phyloP scores from a whole-genome alignment of 2,113 vertebrate genomes.

The Periophthalmus modestus region DNA sequence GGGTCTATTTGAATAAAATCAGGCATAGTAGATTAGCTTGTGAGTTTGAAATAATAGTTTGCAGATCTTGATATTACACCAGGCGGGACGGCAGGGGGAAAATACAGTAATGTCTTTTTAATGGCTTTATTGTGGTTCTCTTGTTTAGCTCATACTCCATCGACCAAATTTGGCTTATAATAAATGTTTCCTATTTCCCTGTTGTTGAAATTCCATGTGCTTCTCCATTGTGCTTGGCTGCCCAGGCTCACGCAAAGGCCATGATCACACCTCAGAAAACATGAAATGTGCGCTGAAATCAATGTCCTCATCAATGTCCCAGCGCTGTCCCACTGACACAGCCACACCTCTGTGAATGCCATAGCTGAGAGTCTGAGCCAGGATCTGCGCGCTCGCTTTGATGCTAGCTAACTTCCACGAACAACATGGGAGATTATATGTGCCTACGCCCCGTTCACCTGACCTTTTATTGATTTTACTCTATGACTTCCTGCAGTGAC shows the following conservation, averaged over 20 bases:
- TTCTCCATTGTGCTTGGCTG: conserved; percentile 6
- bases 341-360: conserved; percentile 64
- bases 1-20: neutral
- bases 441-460: conserved; percentile 63
- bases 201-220: conserved; percentile 7
- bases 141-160: conserved; percentile 4
- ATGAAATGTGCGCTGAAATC: conserved; percentile 67
- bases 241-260: conserved; percentile 48
- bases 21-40: neutral
- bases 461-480: conserved; percentile 80
- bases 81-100: neutral
- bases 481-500: conserved; percentile 77
- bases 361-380: conserved; percentile 61
- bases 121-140: conserved; percentile 2
- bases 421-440: conserved; percentile 45
- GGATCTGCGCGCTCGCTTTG: conserved; percentile 70
- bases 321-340: conserved; percentile 64
- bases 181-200: neutral
- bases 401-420: conserved; percentile 63
- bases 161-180: conserved; percentile 3
- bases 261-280: conserved; percentile 52
- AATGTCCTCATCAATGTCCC: conserved; percentile 69
- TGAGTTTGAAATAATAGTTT: neutral
- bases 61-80: conserved; percentile 2
- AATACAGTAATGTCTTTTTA: conserved; percentile 4